Evolutionary conservation across 2,113 vertebrate genomes (phyloP).

Genomic region (Hippolais icterina): DNA sequence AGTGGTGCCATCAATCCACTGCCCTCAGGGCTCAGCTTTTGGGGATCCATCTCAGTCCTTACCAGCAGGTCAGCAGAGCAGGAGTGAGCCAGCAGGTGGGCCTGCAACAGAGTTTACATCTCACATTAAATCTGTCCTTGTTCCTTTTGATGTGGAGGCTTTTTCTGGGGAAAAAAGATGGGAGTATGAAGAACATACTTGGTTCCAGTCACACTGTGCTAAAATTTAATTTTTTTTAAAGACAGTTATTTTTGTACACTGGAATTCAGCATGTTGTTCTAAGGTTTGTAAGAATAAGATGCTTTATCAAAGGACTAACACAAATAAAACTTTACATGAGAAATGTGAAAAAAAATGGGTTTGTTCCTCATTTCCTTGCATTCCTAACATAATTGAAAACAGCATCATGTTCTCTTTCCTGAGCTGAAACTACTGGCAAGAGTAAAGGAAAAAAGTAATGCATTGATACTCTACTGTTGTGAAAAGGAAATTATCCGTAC

Average conservation of each 20-base stretch:
- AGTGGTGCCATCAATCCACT: no score
- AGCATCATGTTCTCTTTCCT: neutral
- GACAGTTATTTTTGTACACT: slow-evolving; percentile 55
- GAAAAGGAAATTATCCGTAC: neutral
- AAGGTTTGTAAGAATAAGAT: neutral
- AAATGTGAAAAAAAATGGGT: neutral
- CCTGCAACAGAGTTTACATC: neutral
- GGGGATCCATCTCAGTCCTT: neutral
- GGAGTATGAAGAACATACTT: neutral
- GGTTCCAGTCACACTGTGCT: neutral
- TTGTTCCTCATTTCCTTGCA: neutral
- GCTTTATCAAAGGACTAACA: neutral
- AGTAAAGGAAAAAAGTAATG: neutral
- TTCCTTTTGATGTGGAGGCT: neutral
- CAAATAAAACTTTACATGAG: slow-evolving; percentile 31
- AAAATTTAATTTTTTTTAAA: neutral
- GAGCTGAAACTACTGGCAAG: neutral
- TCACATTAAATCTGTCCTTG: neutral
- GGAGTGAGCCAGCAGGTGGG: neutral
- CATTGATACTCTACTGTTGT: neutral
- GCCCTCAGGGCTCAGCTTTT: neutral
- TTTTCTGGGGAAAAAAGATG: neutral
- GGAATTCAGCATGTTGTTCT: neutral
- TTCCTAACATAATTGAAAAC: neutral
- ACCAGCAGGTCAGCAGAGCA: neutral